phyloP scores from a whole-genome alignment of 2,113 vertebrate genomes.

The Cyanistes caeruleus region DNA sequence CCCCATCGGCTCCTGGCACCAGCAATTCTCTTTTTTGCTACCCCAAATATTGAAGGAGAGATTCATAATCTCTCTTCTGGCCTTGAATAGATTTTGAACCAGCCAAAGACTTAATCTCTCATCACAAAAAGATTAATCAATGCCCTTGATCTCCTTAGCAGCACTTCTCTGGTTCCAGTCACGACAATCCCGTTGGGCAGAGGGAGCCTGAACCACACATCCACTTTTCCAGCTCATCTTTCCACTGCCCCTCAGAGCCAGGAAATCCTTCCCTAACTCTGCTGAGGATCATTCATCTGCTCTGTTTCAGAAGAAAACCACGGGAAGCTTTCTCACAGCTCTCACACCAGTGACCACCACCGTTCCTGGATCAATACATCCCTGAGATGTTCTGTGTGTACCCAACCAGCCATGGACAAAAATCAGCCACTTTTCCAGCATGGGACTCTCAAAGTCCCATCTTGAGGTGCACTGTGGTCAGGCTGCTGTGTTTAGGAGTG shows the following conservation, averaged over 20 bases:
- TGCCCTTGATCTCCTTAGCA: background rate
- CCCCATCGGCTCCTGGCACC: background rate
- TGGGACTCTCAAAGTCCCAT: background rate
- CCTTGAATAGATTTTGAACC: background rate
- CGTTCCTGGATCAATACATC: rapidly evolving
- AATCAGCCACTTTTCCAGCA: background rate
- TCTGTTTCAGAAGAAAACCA: background rate
- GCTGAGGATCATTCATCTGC: background rate
- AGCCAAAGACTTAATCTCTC: background rate
- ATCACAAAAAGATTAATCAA: background rate
- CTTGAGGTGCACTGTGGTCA: background rate
- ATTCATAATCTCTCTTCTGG: background rate
- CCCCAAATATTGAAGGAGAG: background rate
- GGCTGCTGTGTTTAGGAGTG: background rate
- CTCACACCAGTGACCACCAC: background rate
- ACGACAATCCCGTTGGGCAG: background rate
- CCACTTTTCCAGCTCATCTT: background rate
- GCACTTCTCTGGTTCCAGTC: background rate
- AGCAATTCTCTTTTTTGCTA: background rate
- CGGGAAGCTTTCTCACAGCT: background rate
- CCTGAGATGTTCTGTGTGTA: background rate
- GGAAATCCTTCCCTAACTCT: background rate
- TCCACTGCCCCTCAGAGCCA: background rate
- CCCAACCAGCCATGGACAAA: background rate
- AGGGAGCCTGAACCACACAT: background rate